Evolutionary conservation across 2,888 invertebrate species (phyloP).

Genomic region (Dynastes maya): DNA sequence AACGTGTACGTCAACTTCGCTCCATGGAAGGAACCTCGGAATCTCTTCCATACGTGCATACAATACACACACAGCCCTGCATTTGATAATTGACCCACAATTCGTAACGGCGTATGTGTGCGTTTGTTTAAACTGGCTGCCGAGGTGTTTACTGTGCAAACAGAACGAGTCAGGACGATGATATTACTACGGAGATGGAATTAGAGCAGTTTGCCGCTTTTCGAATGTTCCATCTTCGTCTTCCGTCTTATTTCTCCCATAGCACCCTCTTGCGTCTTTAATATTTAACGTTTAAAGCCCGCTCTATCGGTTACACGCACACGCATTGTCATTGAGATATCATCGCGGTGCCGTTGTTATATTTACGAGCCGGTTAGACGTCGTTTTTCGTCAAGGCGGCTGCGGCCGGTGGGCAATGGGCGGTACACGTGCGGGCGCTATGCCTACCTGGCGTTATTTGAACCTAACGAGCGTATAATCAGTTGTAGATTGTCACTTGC

Average conservation of each 20-base stretch:
- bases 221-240: neutral
- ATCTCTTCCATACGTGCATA: neutral
- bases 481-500: neutral
- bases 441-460: neutral
- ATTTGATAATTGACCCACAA: slow-evolving; percentile 60
- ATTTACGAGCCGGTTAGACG: slow-evolving; percentile 5
- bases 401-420: neutral
- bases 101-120: slow-evolving; percentile 55
- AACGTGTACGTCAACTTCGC: neutral
- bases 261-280: neutral
- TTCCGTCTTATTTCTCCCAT: slow-evolving; percentile 8
- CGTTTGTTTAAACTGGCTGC: slow-evolving; percentile 68
- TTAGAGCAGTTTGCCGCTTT: slow-evolving; percentile 55
- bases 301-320: neutral
- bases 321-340: slow-evolving; percentile 34
- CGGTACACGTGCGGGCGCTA: neutral
- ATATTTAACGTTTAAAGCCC: neutral
- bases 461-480: neutral
- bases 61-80: slow-evolving; percentile 33
- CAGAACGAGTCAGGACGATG: slow-evolving; percentile 65
- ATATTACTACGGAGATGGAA: slow-evolving; percentile 58
- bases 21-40: slow-evolving; percentile 9
- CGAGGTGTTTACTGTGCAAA: slow-evolving; percentile 68
- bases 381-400: slow-evolving; percentile 12
- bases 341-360: slow-evolving; percentile 16